Conservation (phyloP, 2,113 vertebrate genomes). For the Ivindomyrus marchei region DNA sequence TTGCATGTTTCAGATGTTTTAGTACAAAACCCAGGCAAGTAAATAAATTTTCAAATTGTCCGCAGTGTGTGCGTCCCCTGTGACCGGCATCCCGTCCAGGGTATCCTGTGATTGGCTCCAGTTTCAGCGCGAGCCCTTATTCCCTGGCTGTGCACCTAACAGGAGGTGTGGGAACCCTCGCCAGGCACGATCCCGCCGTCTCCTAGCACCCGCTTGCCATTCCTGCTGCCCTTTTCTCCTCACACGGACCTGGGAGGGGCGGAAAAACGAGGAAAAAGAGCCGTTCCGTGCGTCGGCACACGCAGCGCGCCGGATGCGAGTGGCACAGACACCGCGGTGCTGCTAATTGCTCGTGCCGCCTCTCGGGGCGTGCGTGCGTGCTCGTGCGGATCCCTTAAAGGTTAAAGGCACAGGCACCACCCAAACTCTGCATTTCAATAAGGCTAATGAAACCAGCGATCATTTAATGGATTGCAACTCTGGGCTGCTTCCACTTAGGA, state of each 20-base stretch:
- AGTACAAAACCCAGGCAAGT: not conserved
- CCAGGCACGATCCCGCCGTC: not conserved
- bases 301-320: not conserved
- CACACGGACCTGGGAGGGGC: not conserved
- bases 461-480: not conserved
- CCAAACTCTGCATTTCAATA: slow-evolving; percentile 10
- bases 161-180: not conserved
- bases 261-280: not conserved
- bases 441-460: slow-evolving; percentile 22
- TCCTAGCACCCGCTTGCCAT: not conserved
- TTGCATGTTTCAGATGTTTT: not conserved
- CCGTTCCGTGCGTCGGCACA: not conserved
- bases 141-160: not conserved
- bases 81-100: not conserved
- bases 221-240: not conserved
- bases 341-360: not conserved
- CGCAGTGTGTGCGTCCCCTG: not conserved
- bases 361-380: slow-evolving; percentile 6
- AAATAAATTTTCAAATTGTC: not conserved
- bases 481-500: not conserved
- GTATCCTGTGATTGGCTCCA: not conserved
- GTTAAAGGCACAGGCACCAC: slow-evolving; percentile 17
- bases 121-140: not conserved
- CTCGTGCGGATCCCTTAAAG: slow-evolving; percentile 24
- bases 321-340: not conserved